Conservation (phyloP, 2,113 vertebrate genomes). For the Anoplopoma fimbria region DNA sequence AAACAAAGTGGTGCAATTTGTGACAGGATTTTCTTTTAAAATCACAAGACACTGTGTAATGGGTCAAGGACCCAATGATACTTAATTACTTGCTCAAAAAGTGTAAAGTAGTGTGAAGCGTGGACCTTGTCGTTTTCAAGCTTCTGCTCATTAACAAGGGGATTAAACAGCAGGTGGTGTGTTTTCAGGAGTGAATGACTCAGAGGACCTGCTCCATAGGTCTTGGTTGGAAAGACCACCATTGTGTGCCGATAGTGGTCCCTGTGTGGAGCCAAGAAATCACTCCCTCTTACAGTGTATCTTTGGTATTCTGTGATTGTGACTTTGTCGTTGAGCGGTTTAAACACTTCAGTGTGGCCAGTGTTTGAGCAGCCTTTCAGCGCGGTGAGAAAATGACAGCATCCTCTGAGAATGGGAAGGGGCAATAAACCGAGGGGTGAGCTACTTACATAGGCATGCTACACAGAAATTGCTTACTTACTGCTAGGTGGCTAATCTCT, state of each 20-base stretch:
- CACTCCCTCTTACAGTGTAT: conserved; percentile 43
- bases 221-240: conserved; percentile 30
- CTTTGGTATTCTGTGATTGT: conserved; percentile 61
- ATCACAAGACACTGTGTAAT: background rate
- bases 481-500: conserved; percentile 70
- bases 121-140: conserved; percentile 8
- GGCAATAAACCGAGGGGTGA: conserved; percentile 12
- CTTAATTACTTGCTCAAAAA: background rate
- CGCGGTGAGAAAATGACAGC: conserved; percentile 71
- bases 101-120: background rate
- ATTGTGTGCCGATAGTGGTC: conserved; percentile 34
- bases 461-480: conserved; percentile 69
- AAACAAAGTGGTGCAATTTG: background rate
- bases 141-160: conserved; percentile 42
- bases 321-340: conserved; percentile 37
- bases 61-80: too few species aligned
- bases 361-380: conserved; percentile 56
- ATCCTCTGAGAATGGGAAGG: conserved; percentile 62
- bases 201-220: conserved; percentile 25
- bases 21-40: background rate
- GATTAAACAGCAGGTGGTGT: conserved; percentile 40
- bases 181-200: conserved; percentile 43
- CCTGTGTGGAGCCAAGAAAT: conserved; percentile 34
- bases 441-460: conserved; percentile 45
- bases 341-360: conserved; percentile 48